Conservation (phyloP, 2,797 vertebrate species). For the Peromyscus attwateri region DNA sequence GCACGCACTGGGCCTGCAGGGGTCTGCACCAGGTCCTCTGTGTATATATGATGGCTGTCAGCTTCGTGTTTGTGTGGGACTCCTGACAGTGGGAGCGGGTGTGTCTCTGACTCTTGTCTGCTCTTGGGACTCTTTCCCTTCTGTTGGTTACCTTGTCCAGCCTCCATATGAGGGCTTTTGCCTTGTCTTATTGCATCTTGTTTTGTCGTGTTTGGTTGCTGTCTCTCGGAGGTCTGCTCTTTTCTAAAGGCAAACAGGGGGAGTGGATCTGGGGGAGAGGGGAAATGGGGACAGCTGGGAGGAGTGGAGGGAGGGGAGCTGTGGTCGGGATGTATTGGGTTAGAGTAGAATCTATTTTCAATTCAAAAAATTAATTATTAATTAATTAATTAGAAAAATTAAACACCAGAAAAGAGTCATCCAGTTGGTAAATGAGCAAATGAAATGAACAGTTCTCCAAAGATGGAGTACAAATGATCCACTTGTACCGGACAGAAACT, state of each 20-base stretch:
- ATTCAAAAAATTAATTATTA: background rate
- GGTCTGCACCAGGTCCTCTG: background rate
- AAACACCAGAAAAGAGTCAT: too few relatives aligned
- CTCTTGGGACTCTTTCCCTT: background rate
- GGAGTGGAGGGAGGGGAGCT: background rate
- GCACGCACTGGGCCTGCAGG: background rate
- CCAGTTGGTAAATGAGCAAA: background rate
- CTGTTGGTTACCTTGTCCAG: background rate
- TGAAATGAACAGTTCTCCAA: background rate
- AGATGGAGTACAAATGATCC: background rate
- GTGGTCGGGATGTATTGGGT: background rate
- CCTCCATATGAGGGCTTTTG: background rate
- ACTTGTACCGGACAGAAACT: too few relatives aligned
- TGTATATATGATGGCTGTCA: background rate
- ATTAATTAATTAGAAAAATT: background rate
- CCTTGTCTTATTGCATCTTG: background rate
- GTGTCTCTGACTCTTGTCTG: background rate
- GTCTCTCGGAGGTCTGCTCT: background rate
- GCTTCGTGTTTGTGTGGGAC: background rate
- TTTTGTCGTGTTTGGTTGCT: background rate
- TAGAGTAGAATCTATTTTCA: background rate
- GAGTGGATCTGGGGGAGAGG: too few relatives aligned
- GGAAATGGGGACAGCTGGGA: background rate
- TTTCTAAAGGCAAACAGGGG: background rate
- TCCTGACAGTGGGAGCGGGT: too few relatives aligned